Base-by-base conservation (phyloP, 1,140 invertebrate genomes). In the Bilobella aurantiaca region DNA sequence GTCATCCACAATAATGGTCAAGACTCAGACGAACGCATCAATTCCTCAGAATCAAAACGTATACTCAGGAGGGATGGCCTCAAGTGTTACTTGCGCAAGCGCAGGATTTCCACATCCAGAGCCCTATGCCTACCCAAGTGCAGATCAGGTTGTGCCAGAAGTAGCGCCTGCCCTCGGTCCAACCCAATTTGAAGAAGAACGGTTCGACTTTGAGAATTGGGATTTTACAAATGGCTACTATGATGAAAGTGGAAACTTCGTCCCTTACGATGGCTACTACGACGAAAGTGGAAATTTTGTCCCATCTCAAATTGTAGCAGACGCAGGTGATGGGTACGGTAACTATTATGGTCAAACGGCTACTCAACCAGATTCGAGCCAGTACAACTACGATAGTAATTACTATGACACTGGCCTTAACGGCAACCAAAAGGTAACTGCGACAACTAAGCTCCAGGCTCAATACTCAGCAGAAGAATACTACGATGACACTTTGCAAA, bases 171-270 rank as follows among this genome's bases (percentile, higher is more conserved):
- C 12, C 12, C 3, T 5, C 23, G 25, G 12, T 16, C 14, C 12
- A 53, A 53, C 23, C 5, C 49, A 53, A 23, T 53, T 16, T 23
- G 49, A 53, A 53, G 49, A 53, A 23, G 49, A 53, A 23, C 14
- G 63, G 28, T 30, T 37, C 21, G 64, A 56, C 16, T 72, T 68
- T 58, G 71, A 72, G 42, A 66, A 72, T 58, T 73, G 71, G 71
- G 53, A 74, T 69, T 67, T 70, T 62, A 62, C 32, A 25, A 58
- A 69, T 63, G 59, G 73, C 53, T 69, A 69, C 65, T 69, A 73
- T 58, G 65, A 75, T 66, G 65, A 70, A 68, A 28, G 70, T 62
- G 63, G 74, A 63, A 65, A 72, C 57, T 65, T 64, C 58, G 31
- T 71, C 62, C 49, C 63, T 23, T 67, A 72, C 47, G 64, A 73